Evolutionary conservation across 92 coral and sea anemone genomes (phyloP), one percentile per base, ranked within the genome.

Genomic region (Desmophyllum pertusum): DNA sequence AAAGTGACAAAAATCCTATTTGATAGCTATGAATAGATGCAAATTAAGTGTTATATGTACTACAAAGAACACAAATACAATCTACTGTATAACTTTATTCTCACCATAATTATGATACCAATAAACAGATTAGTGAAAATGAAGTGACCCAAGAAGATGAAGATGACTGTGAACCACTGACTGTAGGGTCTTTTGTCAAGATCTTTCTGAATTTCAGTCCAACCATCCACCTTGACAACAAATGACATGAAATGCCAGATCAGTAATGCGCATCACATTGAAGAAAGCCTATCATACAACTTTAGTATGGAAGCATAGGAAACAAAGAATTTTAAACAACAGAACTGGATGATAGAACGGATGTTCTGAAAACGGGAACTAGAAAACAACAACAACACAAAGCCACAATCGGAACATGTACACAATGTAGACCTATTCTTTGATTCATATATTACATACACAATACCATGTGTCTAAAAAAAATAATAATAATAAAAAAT

Each of bases 31-130:
- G n/a, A n/a, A n/a, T n/a, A n/a, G n/a, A n/a, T n/a, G n/a, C n/a
- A n/a, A n/a, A n/a, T n/a, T n/a, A n/a, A n/a, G n/a, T n/a, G n/a
- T n/a, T n/a, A n/a, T n/a, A n/a, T n/a, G n/a, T n/a, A n/a, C n/a
- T n/a, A n/a, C n/a, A n/a, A n/a, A n/a, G n/a, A n/a, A n/a, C n/a
- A n/a, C n/a, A n/a, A n/a, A n/a, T n/a, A n/a, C n/a, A n/a, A n/a
- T n/a, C n/a, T n/a, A n/a, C n/a, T n/a, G n/a, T n/a, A 13, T 23
- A 50, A 7, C n/a, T 25, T 57, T 41, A 64, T 31, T 15, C 96
- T 84, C 81, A 92, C 99, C 99, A 96, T 96, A 61, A 96, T 96
- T 11, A 96, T 96, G 61, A 96, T 96, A 17, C 99, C 99, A 67
- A 96, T 91, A 77, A 96, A 96, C 74, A 96, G 86, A 70, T 96